A percentile compares a stretch with the other conserved stretches of the same genome.
phyloP scores from a whole-genome alignment of 2,797 vertebrate species.

The Sebastes hubbsi region DNA sequence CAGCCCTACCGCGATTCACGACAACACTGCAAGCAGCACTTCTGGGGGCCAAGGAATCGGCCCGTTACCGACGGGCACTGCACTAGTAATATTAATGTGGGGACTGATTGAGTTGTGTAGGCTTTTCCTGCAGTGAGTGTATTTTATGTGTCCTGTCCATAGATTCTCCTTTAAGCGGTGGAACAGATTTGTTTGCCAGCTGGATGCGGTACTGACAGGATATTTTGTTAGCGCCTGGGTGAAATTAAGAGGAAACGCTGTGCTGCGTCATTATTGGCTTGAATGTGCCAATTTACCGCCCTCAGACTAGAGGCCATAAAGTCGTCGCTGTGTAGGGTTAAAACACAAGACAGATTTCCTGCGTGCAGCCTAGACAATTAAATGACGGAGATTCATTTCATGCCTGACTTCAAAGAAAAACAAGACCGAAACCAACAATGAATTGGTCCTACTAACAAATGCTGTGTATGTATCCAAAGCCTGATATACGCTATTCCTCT shows the following conservation, averaged over 20 bases:
- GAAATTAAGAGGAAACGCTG: not conserved
- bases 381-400: not conserved
- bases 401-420: not conserved
- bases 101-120: not conserved
- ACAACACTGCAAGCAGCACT: no score
- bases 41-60: no score
- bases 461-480: not conserved
- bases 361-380: not conserved
- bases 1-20: no score
- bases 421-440: not conserved
- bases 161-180: not conserved
- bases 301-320: not conserved
- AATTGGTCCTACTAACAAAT: not conserved
- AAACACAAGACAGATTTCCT: not conserved
- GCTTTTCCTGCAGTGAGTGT: not conserved
- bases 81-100: not conserved
- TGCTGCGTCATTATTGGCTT: not conserved
- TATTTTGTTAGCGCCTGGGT: not conserved
- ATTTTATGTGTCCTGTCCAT: not conserved
- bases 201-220: not conserved
- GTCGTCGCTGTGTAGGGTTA: not conserved
- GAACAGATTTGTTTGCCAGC: not conserved
- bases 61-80: accelerated
- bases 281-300: not conserved
- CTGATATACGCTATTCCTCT: not conserved